Evolutionary conservation across 2,797 vertebrate genomes (phyloP).

Genomic region (Eidolon dupreanum): DNA sequence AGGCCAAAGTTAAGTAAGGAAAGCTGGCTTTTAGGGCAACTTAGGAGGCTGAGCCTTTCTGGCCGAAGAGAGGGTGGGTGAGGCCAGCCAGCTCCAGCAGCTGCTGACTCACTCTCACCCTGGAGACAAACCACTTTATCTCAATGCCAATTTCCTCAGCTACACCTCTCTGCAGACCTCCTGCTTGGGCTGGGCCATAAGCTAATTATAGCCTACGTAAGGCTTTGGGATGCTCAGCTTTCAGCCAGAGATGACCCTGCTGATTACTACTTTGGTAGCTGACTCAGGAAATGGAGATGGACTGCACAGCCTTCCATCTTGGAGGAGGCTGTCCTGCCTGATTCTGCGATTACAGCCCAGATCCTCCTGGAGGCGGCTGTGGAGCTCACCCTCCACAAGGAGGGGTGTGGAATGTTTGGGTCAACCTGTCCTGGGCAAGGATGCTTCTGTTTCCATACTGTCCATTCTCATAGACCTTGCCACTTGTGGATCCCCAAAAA

Average conservation of each 20-base stretch:
- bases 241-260: slow-evolving; percentile 52
- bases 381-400: accelerated
- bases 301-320: not conserved
- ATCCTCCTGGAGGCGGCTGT: not conserved
- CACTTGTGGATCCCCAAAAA: not conserved
- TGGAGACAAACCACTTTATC: slow-evolving; percentile 26
- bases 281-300: slow-evolving; percentile 23
- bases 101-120: slow-evolving; percentile 70
- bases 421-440: not conserved
- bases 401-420: not conserved
- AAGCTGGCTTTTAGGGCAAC: not conserved
- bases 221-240: slow-evolving; percentile 67
- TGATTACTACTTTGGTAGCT: slow-evolving; percentile 38
- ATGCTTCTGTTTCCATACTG: not conserved
- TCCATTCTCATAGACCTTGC: not conserved
- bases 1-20: not conserved
- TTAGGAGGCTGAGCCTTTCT: not conserved
- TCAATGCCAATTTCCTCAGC: slow-evolving; percentile 20
- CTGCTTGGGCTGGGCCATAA: slow-evolving; percentile 50
- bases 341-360: not conserved
- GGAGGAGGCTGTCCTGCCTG: not conserved
- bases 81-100: not conserved
- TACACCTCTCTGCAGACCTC: slow-evolving; percentile 42
- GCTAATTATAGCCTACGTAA: slow-evolving; percentile 67
- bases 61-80: not conserved